A percentile compares a stretch with the other conserved stretches of the same genome.
Evolutionary conservation across 1,140 invertebrate genomes (phyloP).

Genomic region (Leptinotarsa texana): DNA sequence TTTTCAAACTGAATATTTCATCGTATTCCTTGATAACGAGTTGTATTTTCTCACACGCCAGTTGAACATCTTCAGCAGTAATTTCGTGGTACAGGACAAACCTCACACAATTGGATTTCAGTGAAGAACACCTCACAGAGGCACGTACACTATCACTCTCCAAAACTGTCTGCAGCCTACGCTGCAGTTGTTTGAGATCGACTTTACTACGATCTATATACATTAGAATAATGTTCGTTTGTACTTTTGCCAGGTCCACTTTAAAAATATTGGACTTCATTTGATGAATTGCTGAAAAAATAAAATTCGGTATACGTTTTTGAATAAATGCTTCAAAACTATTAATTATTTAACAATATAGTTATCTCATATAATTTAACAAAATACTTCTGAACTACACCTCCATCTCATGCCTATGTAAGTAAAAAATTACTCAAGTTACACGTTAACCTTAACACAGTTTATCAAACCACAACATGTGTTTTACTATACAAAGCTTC

Average conservation of each 20-base stretch:
- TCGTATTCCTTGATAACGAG: slow-evolving; percentile 65
- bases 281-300: slow-evolving; percentile 64
- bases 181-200: slow-evolving; percentile 61
- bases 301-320: too few species aligned
- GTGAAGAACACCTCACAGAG: slow-evolving; percentile 62
- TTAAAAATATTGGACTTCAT: slow-evolving; percentile 57
- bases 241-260: slow-evolving; percentile 67
- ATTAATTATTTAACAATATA: too few species aligned
- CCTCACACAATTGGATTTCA: slow-evolving; percentile 62
- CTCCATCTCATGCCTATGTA: too few species aligned
- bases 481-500: too few species aligned
- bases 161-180: slow-evolving; percentile 61
- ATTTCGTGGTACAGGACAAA: slow-evolving; percentile 73
- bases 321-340: too few species aligned
- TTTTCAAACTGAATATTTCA: slow-evolving; percentile 26
- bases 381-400: too few species aligned
- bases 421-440: too few species aligned
- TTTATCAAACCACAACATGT: too few species aligned
- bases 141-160: slow-evolving; percentile 61
- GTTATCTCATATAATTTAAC: too few species aligned
- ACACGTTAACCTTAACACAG: too few species aligned
- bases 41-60: slow-evolving; percentile 66
- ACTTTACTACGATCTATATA: slow-evolving; percentile 60
- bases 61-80: slow-evolving; percentile 63
- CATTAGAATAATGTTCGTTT: slow-evolving; percentile 82